Conservation (phyloP, 64 coral and sea anemone genomes). For the Montipora capricornis region DNA sequence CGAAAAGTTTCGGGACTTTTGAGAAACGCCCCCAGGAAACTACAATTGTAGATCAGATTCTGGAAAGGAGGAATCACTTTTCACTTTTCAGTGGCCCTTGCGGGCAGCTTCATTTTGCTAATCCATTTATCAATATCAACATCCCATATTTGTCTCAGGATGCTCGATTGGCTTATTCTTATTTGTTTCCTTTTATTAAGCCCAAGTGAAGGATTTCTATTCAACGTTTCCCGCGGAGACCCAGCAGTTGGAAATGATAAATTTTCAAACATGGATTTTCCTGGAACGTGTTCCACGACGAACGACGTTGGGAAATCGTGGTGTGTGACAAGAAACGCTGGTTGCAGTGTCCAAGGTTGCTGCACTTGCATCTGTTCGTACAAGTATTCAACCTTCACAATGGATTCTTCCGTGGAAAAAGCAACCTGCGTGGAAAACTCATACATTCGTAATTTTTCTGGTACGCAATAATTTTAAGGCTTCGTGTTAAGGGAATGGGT, state of each 20-base stretch:
- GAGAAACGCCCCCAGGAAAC: background rate
- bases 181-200: background rate
- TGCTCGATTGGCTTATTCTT: background rate
- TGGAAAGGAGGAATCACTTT: background rate
- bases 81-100: background rate
- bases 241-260: background rate
- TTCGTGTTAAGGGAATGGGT: too few species aligned
- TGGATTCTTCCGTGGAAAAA: too few species aligned
- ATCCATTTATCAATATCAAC: background rate
- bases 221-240: background rate
- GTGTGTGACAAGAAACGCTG: conserved; percentile 1
- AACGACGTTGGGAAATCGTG: background rate
- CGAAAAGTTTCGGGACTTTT: too few species aligned
- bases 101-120: background rate
- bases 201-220: background rate
- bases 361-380: background rate
- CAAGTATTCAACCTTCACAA: too few species aligned
- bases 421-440: too few species aligned
- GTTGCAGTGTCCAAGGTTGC: background rate
- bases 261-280: conserved; percentile 20
- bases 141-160: background rate
- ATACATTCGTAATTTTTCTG: too few species aligned
- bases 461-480: too few species aligned
- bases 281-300: background rate
- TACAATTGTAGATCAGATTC: background rate